phyloP scores from a whole-genome alignment of 2,888 invertebrate species.

The Sphinx pinastri region DNA sequence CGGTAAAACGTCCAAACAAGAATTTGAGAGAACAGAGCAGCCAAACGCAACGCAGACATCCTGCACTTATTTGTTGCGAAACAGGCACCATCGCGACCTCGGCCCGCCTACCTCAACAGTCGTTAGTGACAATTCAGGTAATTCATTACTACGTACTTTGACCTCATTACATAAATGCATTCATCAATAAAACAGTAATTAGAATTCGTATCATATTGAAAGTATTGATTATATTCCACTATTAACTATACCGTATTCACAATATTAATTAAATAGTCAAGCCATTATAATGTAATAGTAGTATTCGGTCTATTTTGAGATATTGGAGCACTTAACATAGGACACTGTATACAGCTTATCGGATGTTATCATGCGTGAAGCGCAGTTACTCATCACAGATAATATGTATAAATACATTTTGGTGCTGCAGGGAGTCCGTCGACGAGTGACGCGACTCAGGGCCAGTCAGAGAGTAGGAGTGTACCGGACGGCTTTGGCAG shows the following conservation, averaged over 20 bases:
- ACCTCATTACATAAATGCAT: not conserved
- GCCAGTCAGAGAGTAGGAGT: slow-evolving; percentile 60
- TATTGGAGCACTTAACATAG: slow-evolving; percentile 44
- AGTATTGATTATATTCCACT: slow-evolving; percentile 6
- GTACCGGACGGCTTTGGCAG: slow-evolving; percentile 57
- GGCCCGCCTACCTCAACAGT: slow-evolving; percentile 70
- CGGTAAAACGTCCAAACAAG: slow-evolving; percentile 55
- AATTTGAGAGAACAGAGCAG: slow-evolving; percentile 60
- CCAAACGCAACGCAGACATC: slow-evolving; percentile 49
- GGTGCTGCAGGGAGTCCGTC: slow-evolving; percentile 68
- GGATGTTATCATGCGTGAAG: slow-evolving; percentile 69
- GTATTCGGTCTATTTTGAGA: slow-evolving; percentile 39
- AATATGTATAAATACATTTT: slow-evolving; percentile 38
- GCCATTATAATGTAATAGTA: not conserved
- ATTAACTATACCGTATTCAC: not conserved
- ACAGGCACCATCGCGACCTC: slow-evolving; percentile 62
- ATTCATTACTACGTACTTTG: slow-evolving; percentile 28
- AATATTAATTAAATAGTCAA: not conserved
- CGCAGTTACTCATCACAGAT: slow-evolving; percentile 67
- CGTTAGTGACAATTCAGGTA: slow-evolving; percentile 72
- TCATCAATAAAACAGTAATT: not conserved
- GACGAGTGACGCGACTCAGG: slow-evolving; percentile 56
- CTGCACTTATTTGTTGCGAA: slow-evolving; percentile 64
- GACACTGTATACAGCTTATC: slow-evolving; percentile 59
- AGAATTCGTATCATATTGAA: slow-evolving; percentile 1